Base-by-base conservation (phyloP, 2,888 invertebrate genomes). In the Malthinus flaveolus region DNA sequence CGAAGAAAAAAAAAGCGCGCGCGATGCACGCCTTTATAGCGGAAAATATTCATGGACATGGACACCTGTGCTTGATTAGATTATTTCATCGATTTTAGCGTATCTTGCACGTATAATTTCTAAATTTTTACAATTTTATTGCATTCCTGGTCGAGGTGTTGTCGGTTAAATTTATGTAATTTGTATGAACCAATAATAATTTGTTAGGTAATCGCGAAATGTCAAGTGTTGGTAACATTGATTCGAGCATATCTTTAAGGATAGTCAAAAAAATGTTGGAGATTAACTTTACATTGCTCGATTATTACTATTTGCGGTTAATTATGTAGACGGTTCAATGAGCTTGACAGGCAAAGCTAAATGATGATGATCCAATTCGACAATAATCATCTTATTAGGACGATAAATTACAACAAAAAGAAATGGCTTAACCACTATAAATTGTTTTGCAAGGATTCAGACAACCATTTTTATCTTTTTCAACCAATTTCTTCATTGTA, bases 11-110 rank as follows among this genome's bases (percentile, higher is more conserved):
- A 67, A 23, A 23, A 2, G 23, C 23, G 5, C 23, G 5, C 2
- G 5, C 64, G 65, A 63, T 61, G 64, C 66, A 70, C 70, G 66
- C 70, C 70, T 71, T 64, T 64, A 54, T 60, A 64, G 66, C 65
- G 61, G 66, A 68, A 70, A 23, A 71, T 72, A 73, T 71, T 71
- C 71, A 70, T 70, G 71, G 72, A 72, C 73, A 73, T 70, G 71
- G 72, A 72, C 73, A 73, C 73, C 73, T 73, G 73, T 72, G 70
- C 71, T 68, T 69, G 73, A 73, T 73, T 73, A 72, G 71, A 73
- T 72, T 73, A 73, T 71, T 61, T 70, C 69, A 68, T 68, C 69
- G 69, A 71, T 72, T 71, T 69, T 64, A 68, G 63, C 68, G 68
- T 69, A 71, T 69, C 69, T 68, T 58, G 64, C 51, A 61, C 64